Percentiles rank a stretch among this genome's conserved stretches.
These are phyloP conservation scores for Drepanosiphum platanoidis DNA, from an alignment of 2,888 invertebrate genomes.

Conservation along the genomic window DNA sequence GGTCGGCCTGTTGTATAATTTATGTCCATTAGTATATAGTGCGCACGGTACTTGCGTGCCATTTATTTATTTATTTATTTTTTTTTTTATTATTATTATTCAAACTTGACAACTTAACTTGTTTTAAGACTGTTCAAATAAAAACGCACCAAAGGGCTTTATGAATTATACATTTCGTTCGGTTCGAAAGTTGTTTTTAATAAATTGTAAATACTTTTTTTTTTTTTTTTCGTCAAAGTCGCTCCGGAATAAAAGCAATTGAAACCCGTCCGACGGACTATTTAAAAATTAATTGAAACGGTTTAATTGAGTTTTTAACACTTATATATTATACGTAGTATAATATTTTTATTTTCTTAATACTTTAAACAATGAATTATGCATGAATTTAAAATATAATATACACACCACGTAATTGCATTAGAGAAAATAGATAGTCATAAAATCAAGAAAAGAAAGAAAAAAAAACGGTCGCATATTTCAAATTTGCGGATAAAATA, in stretches of 20 bases:
- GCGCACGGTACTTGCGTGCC: conserved; percentile 23
- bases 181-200: conserved; percentile 42
- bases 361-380: too few relatives aligned
- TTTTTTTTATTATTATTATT: conserved; percentile 11
- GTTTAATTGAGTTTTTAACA: conserved; percentile 26
- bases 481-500: neutral
- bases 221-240: conserved; percentile 32
- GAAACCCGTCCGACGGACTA: neutral
- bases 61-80: too few relatives aligned
- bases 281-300: conserved; percentile 26
- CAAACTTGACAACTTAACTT: conserved; percentile 35
- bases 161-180: conserved; percentile 41
- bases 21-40: conserved; percentile 40
- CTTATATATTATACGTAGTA: neutral
- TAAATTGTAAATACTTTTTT: conserved; percentile 29
- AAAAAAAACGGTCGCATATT: neutral
- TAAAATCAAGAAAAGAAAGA: neutral
- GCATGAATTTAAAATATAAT: too few relatives aligned
- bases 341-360: neutral
- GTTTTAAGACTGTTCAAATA: conserved; percentile 44
- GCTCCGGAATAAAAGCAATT: conserved; percentile 20
- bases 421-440: neutral
- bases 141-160: conserved; percentile 37
- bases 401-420: neutral
- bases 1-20: conserved; percentile 26